Conservation (phyloP, 2,797 vertebrate species). For the Onychomys torridus region DNA sequence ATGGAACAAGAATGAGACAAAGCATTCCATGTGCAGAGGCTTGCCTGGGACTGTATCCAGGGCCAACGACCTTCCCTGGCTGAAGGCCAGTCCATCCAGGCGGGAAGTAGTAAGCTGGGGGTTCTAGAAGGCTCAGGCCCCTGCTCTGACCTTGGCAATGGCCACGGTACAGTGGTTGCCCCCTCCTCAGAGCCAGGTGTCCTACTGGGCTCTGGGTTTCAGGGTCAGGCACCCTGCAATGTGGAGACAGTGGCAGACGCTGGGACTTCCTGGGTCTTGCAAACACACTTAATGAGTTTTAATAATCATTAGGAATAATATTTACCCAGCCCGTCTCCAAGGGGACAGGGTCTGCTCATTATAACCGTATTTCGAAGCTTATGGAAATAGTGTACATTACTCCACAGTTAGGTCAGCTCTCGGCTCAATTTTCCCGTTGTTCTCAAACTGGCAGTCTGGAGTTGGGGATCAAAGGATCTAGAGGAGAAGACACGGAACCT, state of each 20-base stretch:
- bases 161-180: background rate
- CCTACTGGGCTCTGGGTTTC: slow-evolving; percentile 14
- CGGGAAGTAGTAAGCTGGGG: background rate
- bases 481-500: background rate
- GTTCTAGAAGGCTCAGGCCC: slow-evolving; percentile 30
- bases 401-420: slow-evolving; percentile 72
- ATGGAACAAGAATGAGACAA: background rate
- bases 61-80: slow-evolving; percentile 63
- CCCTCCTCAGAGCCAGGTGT: background rate
- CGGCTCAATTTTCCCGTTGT: background rate
- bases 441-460: slow-evolving; percentile 31
- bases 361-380: slow-evolving; percentile 79
- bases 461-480: background rate
- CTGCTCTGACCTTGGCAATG: background rate
- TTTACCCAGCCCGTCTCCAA: slow-evolving; percentile 80
- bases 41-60: slow-evolving; percentile 58
- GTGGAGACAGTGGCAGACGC: slow-evolving; percentile 61
- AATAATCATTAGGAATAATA: slow-evolving; percentile 83
- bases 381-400: slow-evolving; percentile 77
- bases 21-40: background rate
- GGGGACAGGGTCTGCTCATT: slow-evolving; percentile 67
- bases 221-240: background rate
- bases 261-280: slow-evolving; percentile 70
- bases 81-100: slow-evolving; percentile 55
- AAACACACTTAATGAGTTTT: slow-evolving; percentile 79